Base-by-base conservation (phyloP, 2,113 vertebrate genomes). In the Etia nguti region DNA sequence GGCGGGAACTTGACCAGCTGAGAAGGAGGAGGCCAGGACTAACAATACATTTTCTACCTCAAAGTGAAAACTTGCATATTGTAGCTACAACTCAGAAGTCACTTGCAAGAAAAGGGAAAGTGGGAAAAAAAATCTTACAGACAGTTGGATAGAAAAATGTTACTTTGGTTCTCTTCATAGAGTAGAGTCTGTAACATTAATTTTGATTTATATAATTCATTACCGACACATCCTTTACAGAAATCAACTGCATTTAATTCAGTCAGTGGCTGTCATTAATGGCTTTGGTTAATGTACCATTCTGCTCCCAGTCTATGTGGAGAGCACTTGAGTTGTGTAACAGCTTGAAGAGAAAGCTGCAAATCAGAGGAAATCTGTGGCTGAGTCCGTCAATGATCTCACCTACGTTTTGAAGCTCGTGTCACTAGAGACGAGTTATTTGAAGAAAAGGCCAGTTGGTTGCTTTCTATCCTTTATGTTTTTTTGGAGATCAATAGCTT, bases 1-100 rank as follows among this genome's bases (percentile, higher is more conserved):
- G 87, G 91, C 2, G 62, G 88, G 88, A 89, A 90, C 85, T 91
- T 91, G 92, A 93, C 92, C 89, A 90, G 81, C 75, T 82, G 86
- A 92, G 88, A 84, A 86, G 90, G 92, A 90, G 81, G 91, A 90
- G 81, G 88, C 83, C 85, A 91, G 54, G 52, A 50, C 79, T 90
- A 89, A 89, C 90, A 85, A 93, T 90, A 87, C 81, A 93, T 86
- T 70, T 80, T 86, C 83, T 85, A 81, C 81, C 82, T 94, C 86
- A 92, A 90, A 92, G 88, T 56, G 26, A 89, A 87, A 86, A 89
- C 81, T 86, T 88, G 83, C 70, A 92, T 86, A 88, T 81, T 89
- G 62, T 70, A 81, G 83, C 70, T 65, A 22, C 13, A 83, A 89
- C 81, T 86, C 81, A 87, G 41, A 86, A 86, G 85, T 43, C 31